phyloP scores from a whole-genome alignment of 2,113 vertebrate genomes.

The Lipotes vexillifer region DNA sequence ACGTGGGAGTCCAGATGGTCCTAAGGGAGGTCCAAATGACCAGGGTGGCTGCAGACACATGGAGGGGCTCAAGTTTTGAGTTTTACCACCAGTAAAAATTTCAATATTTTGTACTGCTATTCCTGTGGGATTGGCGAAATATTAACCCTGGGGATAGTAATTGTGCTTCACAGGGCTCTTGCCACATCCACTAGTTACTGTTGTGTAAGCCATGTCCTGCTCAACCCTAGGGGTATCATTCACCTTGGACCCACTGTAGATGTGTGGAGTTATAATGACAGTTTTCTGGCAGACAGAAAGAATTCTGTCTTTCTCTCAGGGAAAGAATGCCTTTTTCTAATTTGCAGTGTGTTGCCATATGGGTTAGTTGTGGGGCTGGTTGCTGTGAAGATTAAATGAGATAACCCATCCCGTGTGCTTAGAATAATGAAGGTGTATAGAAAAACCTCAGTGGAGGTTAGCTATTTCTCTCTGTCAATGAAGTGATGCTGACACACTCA shows the following conservation, averaged over 20 bases:
- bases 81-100: neutral
- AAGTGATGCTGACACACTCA: neutral
- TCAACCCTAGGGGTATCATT: neutral
- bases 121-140: neutral
- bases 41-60: neutral
- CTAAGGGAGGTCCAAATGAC: neutral
- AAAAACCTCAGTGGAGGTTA: neutral
- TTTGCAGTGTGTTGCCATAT: neutral
- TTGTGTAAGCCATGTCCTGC: neutral
- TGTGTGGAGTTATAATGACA: neutral
- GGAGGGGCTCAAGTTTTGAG: neutral
- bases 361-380: neutral
- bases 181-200: neutral
- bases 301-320: neutral
- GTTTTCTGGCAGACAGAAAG: neutral
- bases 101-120: neutral
- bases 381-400: neutral
- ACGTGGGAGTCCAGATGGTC: neutral
- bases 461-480: neutral
- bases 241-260: neutral
- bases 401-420: neutral
- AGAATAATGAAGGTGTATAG: neutral
- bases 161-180: neutral
- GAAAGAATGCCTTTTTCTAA: neutral
- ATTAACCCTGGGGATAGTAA: neutral